Base-by-base conservation (phyloP, 2,888 invertebrate genomes). In the Exocentrus adspersus region DNA sequence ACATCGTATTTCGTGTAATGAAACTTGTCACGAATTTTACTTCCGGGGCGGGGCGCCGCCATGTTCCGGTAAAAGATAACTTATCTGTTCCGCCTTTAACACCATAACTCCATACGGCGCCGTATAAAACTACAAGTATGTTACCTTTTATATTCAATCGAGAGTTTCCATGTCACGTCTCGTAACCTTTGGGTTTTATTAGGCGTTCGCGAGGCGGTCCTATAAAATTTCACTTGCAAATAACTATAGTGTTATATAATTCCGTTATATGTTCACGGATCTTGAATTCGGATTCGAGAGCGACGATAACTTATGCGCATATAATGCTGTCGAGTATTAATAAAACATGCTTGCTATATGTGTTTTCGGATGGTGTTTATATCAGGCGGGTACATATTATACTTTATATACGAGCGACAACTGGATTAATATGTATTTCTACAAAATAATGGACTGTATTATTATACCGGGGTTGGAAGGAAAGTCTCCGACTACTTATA, bases 21-120 rank as follows among this genome's bases (percentile, higher is more conserved):
- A 67, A 68, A 73, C 75, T 73, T 75, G 77, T 77, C 79, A 79
- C 78, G 78, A 78, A 77, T 69, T 67, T 68, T 65, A 71, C 70
- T 79, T 80, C 80, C 80, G 76, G 79, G 80, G 80, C 75, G 79
- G 77, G 75, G 78, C 79, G 75, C 77, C 79, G 78, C 79, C 79
- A 79, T 79, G 79, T 79, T 79, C 75, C 77, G 72, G 72, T 70
- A 63, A 70, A 72, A 73, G 79, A 79, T 80, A 80, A 75, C 73
- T 67, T 75, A 80, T 79, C 79, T 78, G 78, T 74, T 74, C 77
- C 78, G 78, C 79, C 79, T 77, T 37, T 70, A 70, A 72, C 72
- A 72, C 70, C 71, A 73, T 73, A 57, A 57, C 57, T 57, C 57
- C 20, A 54, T 54, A 46, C 57, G 20, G 32, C 17, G 37, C 30